Percentiles rank a stretch among this genome's conserved stretches.
Evolutionary conservation across 1,140 invertebrate genomes (phyloP).

Genomic region (Drosophila bipectinata): DNA sequence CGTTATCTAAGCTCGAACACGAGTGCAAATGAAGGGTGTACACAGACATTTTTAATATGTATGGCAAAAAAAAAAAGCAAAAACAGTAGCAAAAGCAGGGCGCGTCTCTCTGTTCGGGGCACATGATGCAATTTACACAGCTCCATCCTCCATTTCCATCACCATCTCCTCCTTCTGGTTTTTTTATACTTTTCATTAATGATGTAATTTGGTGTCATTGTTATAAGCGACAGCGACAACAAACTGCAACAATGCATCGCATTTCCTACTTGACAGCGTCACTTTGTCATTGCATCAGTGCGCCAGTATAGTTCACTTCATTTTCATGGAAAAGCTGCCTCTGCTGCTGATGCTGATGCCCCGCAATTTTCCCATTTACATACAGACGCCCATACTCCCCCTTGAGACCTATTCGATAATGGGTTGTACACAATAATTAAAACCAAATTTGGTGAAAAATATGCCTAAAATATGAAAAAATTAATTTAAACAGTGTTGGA

Average conservation of each 20-base stretch:
- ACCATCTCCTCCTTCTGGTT: slow-evolving; percentile 8
- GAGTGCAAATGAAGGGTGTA: not conserved
- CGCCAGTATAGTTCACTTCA: slow-evolving; percentile 11
- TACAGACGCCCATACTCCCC: not conserved
- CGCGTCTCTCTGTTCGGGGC: slow-evolving; percentile 7
- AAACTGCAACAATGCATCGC: slow-evolving; percentile 43
- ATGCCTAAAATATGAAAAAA: too few species aligned
- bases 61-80: slow-evolving; percentile 10
- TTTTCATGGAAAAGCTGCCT: slow-evolving; percentile 34
- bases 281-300: slow-evolving; percentile 44
- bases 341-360: not conserved
- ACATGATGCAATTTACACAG: slow-evolving; percentile 36
- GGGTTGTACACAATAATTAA: not conserved
- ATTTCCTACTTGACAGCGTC: slow-evolving; percentile 66
- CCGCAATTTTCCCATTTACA: not conserved
- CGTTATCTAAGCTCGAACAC: slow-evolving; percentile 4
- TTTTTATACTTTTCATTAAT: slow-evolving; percentile 63
- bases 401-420: not conserved
- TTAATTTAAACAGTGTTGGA: too few species aligned
- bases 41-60: slow-evolving; percentile 3
- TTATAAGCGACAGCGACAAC: slow-evolving; percentile 44
- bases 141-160: not conserved
- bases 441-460: not conserved
- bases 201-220: slow-evolving; percentile 71
- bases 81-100: slow-evolving; percentile 10